Evolutionary conservation across 2,888 invertebrate genomes (phyloP), one percentile per base, ranked within the genome.

Genomic region (Fragum sueziense): DNA sequence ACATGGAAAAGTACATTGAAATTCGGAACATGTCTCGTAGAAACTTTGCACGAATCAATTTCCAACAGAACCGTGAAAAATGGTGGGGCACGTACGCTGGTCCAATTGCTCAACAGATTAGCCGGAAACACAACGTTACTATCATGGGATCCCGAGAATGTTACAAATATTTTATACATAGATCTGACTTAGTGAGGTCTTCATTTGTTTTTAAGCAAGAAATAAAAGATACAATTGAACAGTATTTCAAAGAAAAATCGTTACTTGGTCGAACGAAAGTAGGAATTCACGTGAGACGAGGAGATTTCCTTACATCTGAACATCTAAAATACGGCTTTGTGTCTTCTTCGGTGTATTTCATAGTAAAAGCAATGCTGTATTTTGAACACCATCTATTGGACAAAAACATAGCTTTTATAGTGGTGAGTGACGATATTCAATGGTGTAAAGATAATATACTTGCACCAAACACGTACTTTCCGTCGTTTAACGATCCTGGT

Each of bases 141-240:
- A 65, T 88, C 22, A 61, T 54, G n/a, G 88, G 89, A 34, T 89
- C 85, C 70, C 85, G 76, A 51, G 88, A 89, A 71, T 86, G 87
- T 0, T 89, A 87, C 87, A 86, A 83, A 70, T 88, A 88, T 67
- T 89, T 89, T 70, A 54, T 74, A 2, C 70, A 84, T 33, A 74
- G 77, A 6, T 54, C 62, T 33, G 22, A 80, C 2, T 52, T 61
- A 17, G 70, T 89, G 0, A 62, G 77, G 27, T 71, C 78, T n/a
- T 78, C 84, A 27, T 87, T 88, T 54, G 82, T 68, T 22, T 82
- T 89, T 14, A 86, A 81, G 41, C 52, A 51, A 0, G 25, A 69
- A 17, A 80, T 82, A 31, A 20, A 74, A 22, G 59, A 74, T 2
- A 72, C 75, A 65, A 85, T 85, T 11, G 52, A 41, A 9, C 25